phyloP scores from a whole-genome alignment of 2,113 vertebrate genomes.

The Heterotis niloticus region DNA sequence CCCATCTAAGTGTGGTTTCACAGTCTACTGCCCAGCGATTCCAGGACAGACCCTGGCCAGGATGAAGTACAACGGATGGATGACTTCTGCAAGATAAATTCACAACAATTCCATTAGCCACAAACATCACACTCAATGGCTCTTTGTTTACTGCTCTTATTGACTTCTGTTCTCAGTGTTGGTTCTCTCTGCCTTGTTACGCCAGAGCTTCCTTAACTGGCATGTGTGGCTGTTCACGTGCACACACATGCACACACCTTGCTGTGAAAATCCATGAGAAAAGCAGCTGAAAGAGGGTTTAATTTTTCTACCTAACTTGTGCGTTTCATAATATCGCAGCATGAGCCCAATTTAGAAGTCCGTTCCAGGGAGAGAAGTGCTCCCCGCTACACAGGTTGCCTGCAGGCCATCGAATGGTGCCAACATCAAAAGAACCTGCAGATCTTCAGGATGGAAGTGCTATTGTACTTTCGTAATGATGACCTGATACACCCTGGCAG shows the following conservation, averaged over 20 bases:
- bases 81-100: neutral
- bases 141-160: no score
- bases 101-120: neutral
- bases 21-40: no score
- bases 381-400: neutral
- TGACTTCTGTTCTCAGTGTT: neutral
- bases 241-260: constrained; percentile 13
- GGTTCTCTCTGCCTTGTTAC: neutral
- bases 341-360: constrained; percentile 27
- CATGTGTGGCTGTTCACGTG: neutral
- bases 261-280: constrained; percentile 36
- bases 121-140: neutral
- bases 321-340: constrained; percentile 33
- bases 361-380: constrained; percentile 20
- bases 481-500: neutral
- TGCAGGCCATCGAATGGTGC: neutral
- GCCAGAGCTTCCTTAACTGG: neutral
- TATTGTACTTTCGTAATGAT: no score
- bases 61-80: neutral
- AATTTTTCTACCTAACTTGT: constrained; percentile 34
- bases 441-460: neutral
- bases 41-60: no score
- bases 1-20: no score
- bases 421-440: neutral
- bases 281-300: constrained; percentile 36